Evolutionary conservation across 2,888 invertebrate species (phyloP).

Genomic region (Anthophora plumipes): DNA sequence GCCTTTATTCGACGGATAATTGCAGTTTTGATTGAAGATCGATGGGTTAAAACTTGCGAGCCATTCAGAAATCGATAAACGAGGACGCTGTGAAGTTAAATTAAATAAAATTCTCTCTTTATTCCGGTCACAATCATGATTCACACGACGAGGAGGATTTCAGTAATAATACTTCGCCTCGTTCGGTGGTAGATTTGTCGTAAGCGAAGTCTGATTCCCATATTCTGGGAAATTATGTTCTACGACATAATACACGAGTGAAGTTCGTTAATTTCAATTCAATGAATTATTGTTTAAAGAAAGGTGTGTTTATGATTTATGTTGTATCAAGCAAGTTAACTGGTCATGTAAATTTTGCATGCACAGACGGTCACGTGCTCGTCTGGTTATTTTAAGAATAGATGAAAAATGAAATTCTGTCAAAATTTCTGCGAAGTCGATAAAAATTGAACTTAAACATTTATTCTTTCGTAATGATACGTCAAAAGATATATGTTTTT

Average conservation of each 20-base stretch:
- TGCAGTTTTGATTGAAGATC: slow-evolving; percentile 38
- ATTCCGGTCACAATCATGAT: background rate
- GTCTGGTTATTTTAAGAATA: too few species aligned
- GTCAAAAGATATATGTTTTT: too few species aligned
- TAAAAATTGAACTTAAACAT: too few species aligned
- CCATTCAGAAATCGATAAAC: background rate
- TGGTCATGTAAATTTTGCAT: too few species aligned
- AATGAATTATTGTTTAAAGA: background rate
- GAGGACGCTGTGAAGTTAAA: background rate
- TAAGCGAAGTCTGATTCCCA: background rate
- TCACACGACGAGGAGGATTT: background rate
- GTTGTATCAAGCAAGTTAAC: background rate
- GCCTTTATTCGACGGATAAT: slow-evolving; percentile 47
- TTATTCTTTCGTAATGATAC: too few species aligned
- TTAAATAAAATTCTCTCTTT: background rate
- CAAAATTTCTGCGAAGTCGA: too few species aligned
- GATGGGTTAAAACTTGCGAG: background rate
- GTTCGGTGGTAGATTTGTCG: background rate
- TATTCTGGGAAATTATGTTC: background rate
- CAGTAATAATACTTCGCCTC: background rate
- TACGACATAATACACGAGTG: background rate
- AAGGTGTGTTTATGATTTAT: background rate
- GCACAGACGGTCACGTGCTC: too few species aligned
- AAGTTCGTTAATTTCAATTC: background rate
- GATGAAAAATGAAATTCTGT: too few species aligned